Evolutionary conservation across 2,797 vertebrate species (phyloP), one percentile per base, ranked within the genome.

Genomic region (Gastrophryne carolinensis): DNA sequence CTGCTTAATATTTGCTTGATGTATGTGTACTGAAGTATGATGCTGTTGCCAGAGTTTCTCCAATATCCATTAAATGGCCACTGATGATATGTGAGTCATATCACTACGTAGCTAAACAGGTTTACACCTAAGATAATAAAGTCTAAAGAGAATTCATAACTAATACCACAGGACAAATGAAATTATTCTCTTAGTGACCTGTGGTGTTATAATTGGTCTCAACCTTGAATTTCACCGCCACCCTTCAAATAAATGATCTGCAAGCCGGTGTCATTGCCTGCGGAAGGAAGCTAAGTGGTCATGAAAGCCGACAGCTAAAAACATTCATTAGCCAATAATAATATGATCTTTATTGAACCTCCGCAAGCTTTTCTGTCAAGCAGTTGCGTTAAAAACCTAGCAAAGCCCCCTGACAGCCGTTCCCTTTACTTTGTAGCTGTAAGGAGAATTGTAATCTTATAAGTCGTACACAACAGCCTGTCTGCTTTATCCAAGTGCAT

Each of bases 281-380:
- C 53, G 73, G 73, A 75, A 75, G 64, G 64, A 61, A 61, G 56
- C 64, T 75, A 75, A 75, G 53, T 68, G 39, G 73, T 69, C 57
- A 62, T 69, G 65, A 75, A 69, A 75, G 47, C 64, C 32, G 34
- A 56, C 44, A 75, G 73, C 54, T 69, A 53, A 75, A 73, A 58
- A 37, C 64, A 68, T 75, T 75, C 73, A 68, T 69, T 75, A 75
- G 56, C 56, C 57, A 54, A 62, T 75, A 62, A 75, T 66, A 75
- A 67, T 61, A 62, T 69, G 73, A 69, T 75, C 44, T 68, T 53
- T 75, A 32, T 60, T 61, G 64, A 69, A 62, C 73, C 23, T 68
- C 29, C 53, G 24, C 53, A 32, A 69, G 47, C n/a, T 69, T 53
- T 54, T 67, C n/a, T 66, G 53, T 75, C 39, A 63, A 32, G 10